Conservation (phyloP, 2,888 invertebrate species). For the Cryptus viduatorius region DNA sequence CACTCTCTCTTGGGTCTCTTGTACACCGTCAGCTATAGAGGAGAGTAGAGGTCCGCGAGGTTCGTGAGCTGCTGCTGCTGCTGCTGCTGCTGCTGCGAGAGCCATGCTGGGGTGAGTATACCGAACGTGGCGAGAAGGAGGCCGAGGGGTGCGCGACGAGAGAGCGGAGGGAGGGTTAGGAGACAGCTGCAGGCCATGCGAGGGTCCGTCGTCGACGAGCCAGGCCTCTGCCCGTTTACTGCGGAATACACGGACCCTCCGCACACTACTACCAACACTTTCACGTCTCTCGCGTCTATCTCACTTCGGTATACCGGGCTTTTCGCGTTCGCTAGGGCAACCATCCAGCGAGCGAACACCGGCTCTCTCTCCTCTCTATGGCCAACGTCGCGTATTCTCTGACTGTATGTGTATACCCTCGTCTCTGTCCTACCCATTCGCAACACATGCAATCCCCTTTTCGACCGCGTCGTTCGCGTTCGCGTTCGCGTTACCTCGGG, state of each 20-base stretch:
- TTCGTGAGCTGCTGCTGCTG: conserved; percentile 56
- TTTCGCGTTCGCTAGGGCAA: conserved; percentile 54
- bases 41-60: conserved; percentile 62
- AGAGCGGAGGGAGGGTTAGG: conserved; percentile 77
- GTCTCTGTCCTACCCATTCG: conserved; percentile 44
- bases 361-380: conserved; percentile 52
- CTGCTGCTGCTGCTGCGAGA: conserved; percentile 52
- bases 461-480: conserved; percentile 51
- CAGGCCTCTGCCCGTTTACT: conserved; percentile 71
- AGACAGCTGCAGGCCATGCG: conserved; percentile 82
- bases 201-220: conserved; percentile 77
- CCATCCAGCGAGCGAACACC: conserved; percentile 56
- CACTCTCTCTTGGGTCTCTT: conserved; percentile 52
- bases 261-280: conserved; percentile 34
- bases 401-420: conserved; percentile 6
- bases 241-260: conserved; percentile 69
- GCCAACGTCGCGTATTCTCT: conserved; percentile 60
- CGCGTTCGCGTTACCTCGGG: conserved; percentile 55
- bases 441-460: conserved; percentile 63
- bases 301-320: conserved; percentile 42
- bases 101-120: conserved; percentile 61
- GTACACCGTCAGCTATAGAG: conserved; percentile 26
- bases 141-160: conserved; percentile 62
- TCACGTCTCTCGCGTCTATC: conserved; percentile 47
- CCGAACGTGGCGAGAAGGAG: conserved; percentile 63